phyloP scores from a whole-genome alignment of 2,113 vertebrate genomes.

The Nipponia nippon region DNA sequence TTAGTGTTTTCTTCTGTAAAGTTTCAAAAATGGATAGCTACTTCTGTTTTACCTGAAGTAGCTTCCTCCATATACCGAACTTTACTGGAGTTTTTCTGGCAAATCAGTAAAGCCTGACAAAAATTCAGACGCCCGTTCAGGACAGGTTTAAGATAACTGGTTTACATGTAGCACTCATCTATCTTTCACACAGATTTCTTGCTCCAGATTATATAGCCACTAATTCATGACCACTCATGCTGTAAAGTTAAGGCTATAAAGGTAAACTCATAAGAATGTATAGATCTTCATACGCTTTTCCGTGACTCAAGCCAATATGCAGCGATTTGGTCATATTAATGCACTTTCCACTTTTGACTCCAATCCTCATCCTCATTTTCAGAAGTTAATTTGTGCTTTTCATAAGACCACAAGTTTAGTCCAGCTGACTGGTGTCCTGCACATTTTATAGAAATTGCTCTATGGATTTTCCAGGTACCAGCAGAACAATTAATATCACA shows the following conservation, averaged over 20 bases:
- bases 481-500: neutral
- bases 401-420: neutral
- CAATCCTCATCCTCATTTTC: neutral
- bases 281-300: neutral
- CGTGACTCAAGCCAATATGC: neutral
- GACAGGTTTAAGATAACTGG: neutral
- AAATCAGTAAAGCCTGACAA: neutral
- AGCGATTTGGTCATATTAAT: rapidly evolving
- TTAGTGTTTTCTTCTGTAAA: neutral
- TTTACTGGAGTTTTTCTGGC: neutral
- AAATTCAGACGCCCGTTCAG: neutral
- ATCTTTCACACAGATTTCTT: neutral
- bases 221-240: neutral
- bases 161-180: neutral
- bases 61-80: neutral
- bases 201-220: neutral
- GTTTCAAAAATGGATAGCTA: neutral
- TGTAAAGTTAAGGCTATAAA: neutral
- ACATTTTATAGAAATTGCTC: neutral
- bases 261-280: neutral
- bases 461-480: neutral
- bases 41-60: neutral
- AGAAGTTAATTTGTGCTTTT: neutral
- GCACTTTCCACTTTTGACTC: neutral
- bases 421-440: neutral